Evolutionary conservation across 92 coral and sea anemone genomes (phyloP).

Genomic region (Palythoa heliodiscus): DNA sequence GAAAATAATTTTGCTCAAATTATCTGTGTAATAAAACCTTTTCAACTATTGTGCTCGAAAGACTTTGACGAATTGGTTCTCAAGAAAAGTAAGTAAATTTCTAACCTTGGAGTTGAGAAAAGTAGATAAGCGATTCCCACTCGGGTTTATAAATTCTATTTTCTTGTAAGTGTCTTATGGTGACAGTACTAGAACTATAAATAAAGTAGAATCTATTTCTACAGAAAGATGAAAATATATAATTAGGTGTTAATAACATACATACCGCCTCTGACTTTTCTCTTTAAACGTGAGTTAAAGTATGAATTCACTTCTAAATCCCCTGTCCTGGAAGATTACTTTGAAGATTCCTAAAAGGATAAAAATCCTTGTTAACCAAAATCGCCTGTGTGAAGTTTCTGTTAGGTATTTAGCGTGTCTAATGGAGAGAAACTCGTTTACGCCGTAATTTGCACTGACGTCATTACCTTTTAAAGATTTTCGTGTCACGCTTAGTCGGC

Average conservation of each 20-base stretch:
- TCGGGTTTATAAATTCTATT: background rate
- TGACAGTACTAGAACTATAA: conserved; percentile 5
- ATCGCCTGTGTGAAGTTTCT: conserved; percentile 13
- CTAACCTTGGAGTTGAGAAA: background rate
- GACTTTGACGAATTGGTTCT: background rate
- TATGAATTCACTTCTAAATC: background rate
- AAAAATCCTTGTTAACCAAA: background rate
- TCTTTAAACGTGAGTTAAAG: conserved; percentile 5
- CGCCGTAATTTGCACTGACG: background rate
- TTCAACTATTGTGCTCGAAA: background rate
- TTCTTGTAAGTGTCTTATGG: background rate
- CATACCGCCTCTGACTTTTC: conserved; percentile 3
- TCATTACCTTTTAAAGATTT: conserved; percentile 1
- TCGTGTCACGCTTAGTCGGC: conserved; percentile 13
- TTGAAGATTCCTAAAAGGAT: background rate
- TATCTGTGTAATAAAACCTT: background rate
- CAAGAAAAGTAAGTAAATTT: background rate
- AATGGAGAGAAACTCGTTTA: conserved; percentile 35
- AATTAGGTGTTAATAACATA: conserved; percentile 6
- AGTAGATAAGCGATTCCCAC: background rate
- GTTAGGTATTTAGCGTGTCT: conserved; percentile 15
- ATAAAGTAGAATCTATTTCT: conserved; percentile 36
- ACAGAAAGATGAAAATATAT: conserved; percentile 25
- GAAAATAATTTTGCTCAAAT: conserved; percentile 26
- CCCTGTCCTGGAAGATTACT: background rate